Conservation (phyloP, 2,888 invertebrate genomes). For the Trichopria drosophilae region DNA sequence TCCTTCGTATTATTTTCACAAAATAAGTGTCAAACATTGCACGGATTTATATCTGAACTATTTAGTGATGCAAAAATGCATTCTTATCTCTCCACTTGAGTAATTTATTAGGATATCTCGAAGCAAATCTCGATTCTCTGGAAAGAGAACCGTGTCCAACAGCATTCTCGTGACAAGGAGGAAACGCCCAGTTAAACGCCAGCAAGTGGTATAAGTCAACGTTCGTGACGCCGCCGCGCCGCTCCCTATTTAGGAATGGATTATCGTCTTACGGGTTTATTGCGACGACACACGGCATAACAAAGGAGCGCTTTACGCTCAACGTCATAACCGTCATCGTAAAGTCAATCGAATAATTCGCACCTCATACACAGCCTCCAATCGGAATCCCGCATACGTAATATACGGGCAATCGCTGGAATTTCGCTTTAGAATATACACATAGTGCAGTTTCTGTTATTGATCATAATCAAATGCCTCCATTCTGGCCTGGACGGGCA, state of each 20-base stretch:
- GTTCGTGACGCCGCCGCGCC: background rate
- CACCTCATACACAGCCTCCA: no score
- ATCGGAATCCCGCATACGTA: no score
- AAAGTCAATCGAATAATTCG: conserved; percentile 27
- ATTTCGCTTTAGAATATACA: no score
- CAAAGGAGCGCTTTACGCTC: conserved; percentile 5
- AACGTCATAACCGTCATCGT: conserved; percentile 17
- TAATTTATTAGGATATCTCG: conserved; percentile 1
- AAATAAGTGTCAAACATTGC: background rate
- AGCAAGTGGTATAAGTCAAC: conserved; percentile 19
- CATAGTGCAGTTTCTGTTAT: no score
- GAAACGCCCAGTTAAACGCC: conserved; percentile 11
- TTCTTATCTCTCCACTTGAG: background rate
- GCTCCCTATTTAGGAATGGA: conserved; percentile 12
- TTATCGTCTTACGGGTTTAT: conserved; percentile 21
- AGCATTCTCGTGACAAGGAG: conserved; percentile 2
- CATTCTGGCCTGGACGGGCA: no score
- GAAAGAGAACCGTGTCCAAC: no score
- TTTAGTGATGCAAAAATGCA: no score
- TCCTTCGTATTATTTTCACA: background rate
- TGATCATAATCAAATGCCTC: no score
- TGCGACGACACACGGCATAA: conserved; percentile 21
- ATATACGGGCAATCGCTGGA: no score
- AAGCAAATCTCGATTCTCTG: no score
- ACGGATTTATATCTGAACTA: background rate